phyloP scores from a whole-genome alignment of 2,113 vertebrate genomes.

The Rhegmatorhina hoffmannsi region DNA sequence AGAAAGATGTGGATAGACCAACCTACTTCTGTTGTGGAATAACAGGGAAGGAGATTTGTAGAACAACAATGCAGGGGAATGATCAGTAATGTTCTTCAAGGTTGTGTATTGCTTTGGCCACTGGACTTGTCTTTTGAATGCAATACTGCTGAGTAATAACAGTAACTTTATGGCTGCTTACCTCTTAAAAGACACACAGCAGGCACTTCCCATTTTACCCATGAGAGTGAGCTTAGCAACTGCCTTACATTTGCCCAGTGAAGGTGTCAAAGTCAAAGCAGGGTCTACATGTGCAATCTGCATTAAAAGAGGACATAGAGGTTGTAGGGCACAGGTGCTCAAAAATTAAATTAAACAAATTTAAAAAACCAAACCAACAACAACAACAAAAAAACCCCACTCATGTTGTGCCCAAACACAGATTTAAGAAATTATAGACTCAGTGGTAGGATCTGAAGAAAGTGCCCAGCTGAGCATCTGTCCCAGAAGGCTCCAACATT shows the following conservation, averaged over 20 bases:
- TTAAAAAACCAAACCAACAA: not conserved
- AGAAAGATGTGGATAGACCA: not conserved
- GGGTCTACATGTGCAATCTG: fast-evolving
- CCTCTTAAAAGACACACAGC: not conserved
- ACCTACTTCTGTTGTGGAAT: not conserved
- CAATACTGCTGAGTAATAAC: not conserved
- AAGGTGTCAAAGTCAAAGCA: not conserved
- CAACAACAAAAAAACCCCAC: not conserved
- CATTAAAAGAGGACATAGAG: not conserved
- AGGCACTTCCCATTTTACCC: not conserved
- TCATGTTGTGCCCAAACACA: not conserved
- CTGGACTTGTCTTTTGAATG: not conserved
- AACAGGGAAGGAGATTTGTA: not conserved
- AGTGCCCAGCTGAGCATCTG: not conserved
- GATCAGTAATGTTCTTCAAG: not conserved
- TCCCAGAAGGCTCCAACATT: not conserved
- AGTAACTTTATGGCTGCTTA: not conserved
- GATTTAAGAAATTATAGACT: not conserved
- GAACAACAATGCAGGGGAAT: not conserved
- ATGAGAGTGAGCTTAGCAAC: not conserved
- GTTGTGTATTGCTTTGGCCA: not conserved
- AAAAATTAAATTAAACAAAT: not conserved
- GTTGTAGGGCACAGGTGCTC: not conserved
- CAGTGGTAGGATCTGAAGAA: not conserved
- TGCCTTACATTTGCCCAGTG: not conserved